Conservation (phyloP, 2,888 invertebrate species). For the Gortyna flavago region DNA sequence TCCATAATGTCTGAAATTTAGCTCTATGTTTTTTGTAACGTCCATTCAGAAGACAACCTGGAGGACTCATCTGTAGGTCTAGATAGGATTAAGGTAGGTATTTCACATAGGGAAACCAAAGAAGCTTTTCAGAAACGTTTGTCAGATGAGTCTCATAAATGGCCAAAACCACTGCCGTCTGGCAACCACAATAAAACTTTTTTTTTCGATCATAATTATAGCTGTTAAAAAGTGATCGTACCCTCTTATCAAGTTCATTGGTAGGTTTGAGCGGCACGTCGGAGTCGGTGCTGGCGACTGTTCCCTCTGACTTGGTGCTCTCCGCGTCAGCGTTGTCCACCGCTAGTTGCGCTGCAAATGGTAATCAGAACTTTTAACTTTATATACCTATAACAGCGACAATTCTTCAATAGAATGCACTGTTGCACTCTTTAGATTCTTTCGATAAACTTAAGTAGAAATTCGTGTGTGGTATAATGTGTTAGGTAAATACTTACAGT, state of each 20-base stretch:
- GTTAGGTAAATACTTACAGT: constrained; percentile 71
- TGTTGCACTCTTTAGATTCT: too few species aligned
- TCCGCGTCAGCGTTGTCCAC: constrained; percentile 92
- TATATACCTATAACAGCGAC: background rate
- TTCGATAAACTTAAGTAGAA: background rate
- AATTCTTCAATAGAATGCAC: background rate
- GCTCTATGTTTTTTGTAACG: background rate
- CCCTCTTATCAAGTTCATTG: constrained; percentile 92
- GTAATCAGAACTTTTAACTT: background rate
- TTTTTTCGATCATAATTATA: background rate
- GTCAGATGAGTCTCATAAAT: background rate
- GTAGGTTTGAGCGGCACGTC: constrained; percentile 91
- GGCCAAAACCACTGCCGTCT: background rate
- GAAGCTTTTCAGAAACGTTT: background rate
- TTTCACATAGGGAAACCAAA: background rate
- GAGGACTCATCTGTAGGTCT: background rate
- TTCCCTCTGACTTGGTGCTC: constrained; percentile 91
- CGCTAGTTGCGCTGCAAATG: constrained; percentile 76
- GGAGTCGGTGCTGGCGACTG: constrained; percentile 92
- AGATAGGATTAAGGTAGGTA: background rate
- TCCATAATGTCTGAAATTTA: background rate
- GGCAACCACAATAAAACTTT: background rate
- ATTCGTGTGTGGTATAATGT: too few species aligned
- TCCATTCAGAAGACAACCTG: background rate
- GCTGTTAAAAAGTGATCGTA: constrained; percentile 42